Conservation (phyloP, 2,888 invertebrate species). For the Tinea trinotella region DNA sequence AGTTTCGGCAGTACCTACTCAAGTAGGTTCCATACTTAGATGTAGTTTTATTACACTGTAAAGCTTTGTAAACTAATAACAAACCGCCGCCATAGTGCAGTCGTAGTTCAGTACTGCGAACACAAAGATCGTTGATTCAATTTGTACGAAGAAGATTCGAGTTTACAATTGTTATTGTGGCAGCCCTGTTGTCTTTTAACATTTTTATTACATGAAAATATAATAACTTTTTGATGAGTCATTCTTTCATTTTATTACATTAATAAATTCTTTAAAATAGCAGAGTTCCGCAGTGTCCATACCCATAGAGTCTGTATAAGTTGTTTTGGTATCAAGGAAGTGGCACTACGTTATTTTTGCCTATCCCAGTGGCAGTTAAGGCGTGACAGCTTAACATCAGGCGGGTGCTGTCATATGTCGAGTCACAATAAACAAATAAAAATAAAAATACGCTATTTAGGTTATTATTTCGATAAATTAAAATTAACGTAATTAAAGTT, state of each 20-base stretch:
- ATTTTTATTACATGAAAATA: not conserved
- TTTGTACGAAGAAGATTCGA: not conserved
- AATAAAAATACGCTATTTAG: no score
- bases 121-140: not conserved
- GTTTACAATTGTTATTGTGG: not conserved
- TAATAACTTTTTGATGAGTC: not conserved
- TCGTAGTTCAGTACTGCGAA: not conserved
- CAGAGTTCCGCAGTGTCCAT: no score
- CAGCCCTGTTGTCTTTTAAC: not conserved
- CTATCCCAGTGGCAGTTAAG: no score
- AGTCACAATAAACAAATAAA: no score
- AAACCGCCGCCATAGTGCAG: not conserved
- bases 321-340: no score
- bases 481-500: no score
- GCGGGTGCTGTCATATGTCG: no score
- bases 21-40: not conserved
- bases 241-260: not conserved
- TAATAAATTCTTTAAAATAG: no score
- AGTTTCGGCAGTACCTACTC: not conserved
- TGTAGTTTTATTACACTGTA: slow-evolving; percentile 5
- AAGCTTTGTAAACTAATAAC: slow-evolving; percentile 10
- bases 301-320: no score
- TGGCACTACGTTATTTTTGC: no score
- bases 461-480: no score
- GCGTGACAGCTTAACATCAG: no score